Evolutionary conservation across 2,797 vertebrate genomes (phyloP).

Genomic region (Hapalemur alaotrensis): DNA sequence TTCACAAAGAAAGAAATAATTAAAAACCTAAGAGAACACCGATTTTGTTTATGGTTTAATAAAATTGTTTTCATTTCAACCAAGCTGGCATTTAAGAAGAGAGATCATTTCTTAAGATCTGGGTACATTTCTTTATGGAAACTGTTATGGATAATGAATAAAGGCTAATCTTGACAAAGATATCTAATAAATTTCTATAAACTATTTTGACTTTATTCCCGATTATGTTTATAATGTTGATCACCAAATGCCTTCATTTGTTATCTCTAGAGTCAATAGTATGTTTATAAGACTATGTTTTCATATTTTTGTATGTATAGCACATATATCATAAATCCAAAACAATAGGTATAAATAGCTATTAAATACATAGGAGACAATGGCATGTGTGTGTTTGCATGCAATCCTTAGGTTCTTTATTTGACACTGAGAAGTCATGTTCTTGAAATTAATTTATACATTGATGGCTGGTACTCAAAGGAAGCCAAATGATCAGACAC

Average conservation of each 20-base stretch:
- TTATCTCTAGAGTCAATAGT: not conserved
- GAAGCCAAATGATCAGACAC: not conserved
- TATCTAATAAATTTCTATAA: not conserved
- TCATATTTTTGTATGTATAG: not conserved
- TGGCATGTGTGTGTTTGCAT: not conserved
- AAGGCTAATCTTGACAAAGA: not conserved
- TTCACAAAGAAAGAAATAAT: not conserved
- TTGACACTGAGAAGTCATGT: not conserved
- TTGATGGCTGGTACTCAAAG: not conserved
- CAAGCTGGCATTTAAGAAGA: not conserved
- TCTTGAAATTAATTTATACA: not conserved
- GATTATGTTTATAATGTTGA: not conserved
- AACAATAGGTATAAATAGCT: not conserved
- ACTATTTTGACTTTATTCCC: not conserved
- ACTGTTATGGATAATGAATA: not conserved
- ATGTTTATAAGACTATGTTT: not conserved
- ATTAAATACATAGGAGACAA: not conserved
- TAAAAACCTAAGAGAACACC: not conserved
- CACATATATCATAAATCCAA: not conserved
- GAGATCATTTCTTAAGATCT: not conserved
- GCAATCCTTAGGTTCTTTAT: not conserved
- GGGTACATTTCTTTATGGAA: not conserved
- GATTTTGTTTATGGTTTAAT: slow-evolving; percentile 36
- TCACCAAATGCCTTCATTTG: not conserved
- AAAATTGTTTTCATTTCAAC: slow-evolving; percentile 11